Evolutionary conservation across 23 tunicate species (phyloP).

Genomic region (Phallusia fumigata): DNA sequence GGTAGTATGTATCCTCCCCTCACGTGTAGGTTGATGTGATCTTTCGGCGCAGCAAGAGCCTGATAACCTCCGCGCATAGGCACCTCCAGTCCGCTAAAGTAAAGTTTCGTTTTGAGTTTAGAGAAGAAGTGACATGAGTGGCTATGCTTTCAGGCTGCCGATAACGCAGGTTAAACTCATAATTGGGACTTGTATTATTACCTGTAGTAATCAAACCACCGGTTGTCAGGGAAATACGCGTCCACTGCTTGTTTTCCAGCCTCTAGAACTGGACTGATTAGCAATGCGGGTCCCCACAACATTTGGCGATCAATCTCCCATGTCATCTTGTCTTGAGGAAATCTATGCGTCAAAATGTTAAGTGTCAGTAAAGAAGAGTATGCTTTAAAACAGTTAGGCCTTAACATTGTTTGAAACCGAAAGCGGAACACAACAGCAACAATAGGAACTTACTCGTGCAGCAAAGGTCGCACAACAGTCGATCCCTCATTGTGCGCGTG

Average conservation of each 20-base stretch:
- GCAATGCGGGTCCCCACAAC: slow-evolving; percentile 78
- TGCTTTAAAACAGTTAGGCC: background rate
- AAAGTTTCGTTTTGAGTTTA: background rate
- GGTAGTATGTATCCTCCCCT: slow-evolving; percentile 79
- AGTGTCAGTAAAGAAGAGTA: background rate
- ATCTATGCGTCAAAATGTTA: slow-evolving; percentile 28
- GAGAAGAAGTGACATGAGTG: no score
- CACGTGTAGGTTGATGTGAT: slow-evolving; percentile 73
- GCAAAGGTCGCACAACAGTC: slow-evolving; percentile 85
- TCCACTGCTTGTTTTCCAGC: slow-evolving; percentile 54
- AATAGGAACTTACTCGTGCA: slow-evolving; percentile 56
- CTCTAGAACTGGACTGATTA: slow-evolving; percentile 81
- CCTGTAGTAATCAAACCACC: slow-evolving; percentile 92
- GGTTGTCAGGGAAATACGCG: slow-evolving; percentile 71
- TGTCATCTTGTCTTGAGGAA: slow-evolving; percentile 52
- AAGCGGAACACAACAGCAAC: no score
- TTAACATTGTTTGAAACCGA: background rate
- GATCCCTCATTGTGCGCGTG: slow-evolving; percentile 62
- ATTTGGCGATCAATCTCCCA: slow-evolving; percentile 61
- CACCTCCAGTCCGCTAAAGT: slow-evolving; percentile 52
- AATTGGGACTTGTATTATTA: background rate
- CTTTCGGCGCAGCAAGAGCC: slow-evolving; percentile 45
- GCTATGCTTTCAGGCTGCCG: no score
- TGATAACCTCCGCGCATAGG: slow-evolving; percentile 2
- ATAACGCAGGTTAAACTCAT: no score